Percentiles rank a stretch among this genome's conserved stretches.
Conservation (phyloP, 2,888 invertebrate genomes). For the Pristionchus entomophagus region DNA sequence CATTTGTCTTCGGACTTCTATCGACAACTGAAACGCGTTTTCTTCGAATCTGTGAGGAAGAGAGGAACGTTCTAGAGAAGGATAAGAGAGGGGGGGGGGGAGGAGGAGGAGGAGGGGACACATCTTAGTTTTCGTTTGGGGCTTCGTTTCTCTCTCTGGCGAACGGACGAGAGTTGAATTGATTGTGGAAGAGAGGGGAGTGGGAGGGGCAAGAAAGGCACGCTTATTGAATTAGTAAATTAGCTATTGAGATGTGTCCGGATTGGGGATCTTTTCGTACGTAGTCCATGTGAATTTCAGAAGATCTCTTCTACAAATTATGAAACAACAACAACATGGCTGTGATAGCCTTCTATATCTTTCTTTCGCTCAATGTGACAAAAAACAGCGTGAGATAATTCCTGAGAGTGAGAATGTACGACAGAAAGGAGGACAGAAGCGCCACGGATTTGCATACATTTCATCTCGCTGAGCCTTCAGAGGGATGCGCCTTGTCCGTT, state of each 20-base stretch:
- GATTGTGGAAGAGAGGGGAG: slow-evolving; percentile 7
- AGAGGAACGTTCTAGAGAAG: neutral
- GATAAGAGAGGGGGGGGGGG: neutral
- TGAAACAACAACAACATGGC: no score
- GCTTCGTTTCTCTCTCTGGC: neutral
- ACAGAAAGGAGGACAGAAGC: no score
- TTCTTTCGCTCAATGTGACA: no score
- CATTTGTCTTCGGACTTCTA: no score
- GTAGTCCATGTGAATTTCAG: no score
- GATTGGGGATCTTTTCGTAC: neutral
- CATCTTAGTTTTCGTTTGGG: slow-evolving; percentile 25
- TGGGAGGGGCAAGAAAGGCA: neutral
- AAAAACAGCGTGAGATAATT: no score
- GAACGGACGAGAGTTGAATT: slow-evolving; percentile 26
- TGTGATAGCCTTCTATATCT: no score
- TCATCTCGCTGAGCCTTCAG: neutral
- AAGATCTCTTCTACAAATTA: no score
- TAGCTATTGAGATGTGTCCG: neutral
- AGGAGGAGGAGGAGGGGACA: neutral
- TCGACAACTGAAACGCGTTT: no score
- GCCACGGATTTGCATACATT: neutral
- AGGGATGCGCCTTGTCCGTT: neutral
- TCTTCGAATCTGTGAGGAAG: no score
- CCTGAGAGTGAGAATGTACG: no score
- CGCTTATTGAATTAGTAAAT: neutral